These are phyloP conservation scores for Cydia strobilella DNA, from an alignment of 1,140 invertebrate genomes.

Conservation along the genomic window DNA sequence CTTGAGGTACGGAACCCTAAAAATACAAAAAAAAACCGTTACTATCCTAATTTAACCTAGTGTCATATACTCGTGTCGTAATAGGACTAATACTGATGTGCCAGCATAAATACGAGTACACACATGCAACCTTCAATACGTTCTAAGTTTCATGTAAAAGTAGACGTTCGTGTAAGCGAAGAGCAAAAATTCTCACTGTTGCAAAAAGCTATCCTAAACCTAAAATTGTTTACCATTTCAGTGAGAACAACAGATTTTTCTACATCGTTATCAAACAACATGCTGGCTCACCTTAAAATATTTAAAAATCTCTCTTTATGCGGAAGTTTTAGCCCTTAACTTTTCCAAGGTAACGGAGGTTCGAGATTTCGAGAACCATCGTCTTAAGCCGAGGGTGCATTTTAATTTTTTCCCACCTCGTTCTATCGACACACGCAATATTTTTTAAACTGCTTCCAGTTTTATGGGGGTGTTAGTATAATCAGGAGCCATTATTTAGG, in stretches of 20 bases:
- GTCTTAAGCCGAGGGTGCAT: conserved; percentile 29
- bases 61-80: too few species aligned
- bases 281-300: conserved; percentile 26
- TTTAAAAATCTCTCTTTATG: conserved; percentile 21
- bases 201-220: not conserved
- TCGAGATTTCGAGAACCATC: conserved; percentile 16
- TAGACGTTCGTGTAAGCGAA: not conserved
- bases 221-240: not conserved
- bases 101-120: too few species aligned
- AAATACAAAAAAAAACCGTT: too few species aligned
- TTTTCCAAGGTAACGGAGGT: conserved; percentile 14
- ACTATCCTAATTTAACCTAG: too few species aligned
- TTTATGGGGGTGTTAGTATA: conserved; percentile 32
- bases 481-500: conserved; percentile 29
- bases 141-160: too few species aligned
- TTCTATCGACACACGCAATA: conserved; percentile 20
- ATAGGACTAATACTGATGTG: too few species aligned
- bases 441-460: conserved; percentile 26
- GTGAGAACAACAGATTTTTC: conserved; percentile 25
- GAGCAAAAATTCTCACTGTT: not conserved
- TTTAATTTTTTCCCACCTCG: conserved; percentile 32
- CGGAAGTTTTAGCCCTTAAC: conserved; percentile 14
- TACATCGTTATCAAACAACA: conserved; percentile 18
- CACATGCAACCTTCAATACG: too few species aligned
- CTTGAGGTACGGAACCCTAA: too few species aligned